A percentile compares a stretch with the other conserved stretches of the same genome.
These are phyloP conservation scores for Bothrops jararaca DNA, from an alignment of 2,113 vertebrate genomes.

Conservation along the genomic window DNA sequence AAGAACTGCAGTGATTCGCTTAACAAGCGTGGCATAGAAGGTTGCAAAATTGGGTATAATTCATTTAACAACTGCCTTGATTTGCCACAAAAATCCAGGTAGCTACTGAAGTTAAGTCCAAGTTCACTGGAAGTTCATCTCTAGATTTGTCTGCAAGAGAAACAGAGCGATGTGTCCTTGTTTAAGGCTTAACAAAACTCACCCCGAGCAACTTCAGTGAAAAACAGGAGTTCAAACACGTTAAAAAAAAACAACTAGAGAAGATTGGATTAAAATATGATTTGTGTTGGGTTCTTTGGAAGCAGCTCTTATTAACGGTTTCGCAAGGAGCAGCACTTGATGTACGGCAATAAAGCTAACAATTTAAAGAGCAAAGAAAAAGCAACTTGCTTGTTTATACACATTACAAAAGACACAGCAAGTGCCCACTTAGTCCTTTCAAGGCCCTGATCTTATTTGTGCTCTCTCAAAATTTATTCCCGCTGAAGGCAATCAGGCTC, in stretches of 20 bases:
- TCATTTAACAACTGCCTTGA: too few species aligned
- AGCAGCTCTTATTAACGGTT: neutral
- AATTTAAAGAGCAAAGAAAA: neutral
- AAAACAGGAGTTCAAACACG: neutral
- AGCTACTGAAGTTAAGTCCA: too few species aligned
- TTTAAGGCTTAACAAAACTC: neutral
- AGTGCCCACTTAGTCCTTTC: neutral
- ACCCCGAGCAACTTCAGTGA: neutral
- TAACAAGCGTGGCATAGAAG: too few species aligned
- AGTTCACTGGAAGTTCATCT: neutral
- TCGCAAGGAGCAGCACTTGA: neutral
- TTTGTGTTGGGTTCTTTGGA: neutral
- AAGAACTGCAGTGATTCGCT: too few species aligned
- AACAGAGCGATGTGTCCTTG: too few species aligned
- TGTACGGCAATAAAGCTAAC: neutral
- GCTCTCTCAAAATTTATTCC: neutral
- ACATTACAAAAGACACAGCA: neutral
- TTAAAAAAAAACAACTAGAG: too few species aligned
- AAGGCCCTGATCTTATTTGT: neutral
- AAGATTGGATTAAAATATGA: neutral
- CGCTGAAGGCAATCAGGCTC: neutral
- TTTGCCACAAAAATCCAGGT: too few species aligned
- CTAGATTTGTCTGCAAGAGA: neutral
- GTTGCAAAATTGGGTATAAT: too few species aligned
- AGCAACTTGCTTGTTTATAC: neutral